Evolutionary conservation across 1,140 invertebrate species (phyloP).

Genomic region (Belonocnema kinseyi): DNA sequence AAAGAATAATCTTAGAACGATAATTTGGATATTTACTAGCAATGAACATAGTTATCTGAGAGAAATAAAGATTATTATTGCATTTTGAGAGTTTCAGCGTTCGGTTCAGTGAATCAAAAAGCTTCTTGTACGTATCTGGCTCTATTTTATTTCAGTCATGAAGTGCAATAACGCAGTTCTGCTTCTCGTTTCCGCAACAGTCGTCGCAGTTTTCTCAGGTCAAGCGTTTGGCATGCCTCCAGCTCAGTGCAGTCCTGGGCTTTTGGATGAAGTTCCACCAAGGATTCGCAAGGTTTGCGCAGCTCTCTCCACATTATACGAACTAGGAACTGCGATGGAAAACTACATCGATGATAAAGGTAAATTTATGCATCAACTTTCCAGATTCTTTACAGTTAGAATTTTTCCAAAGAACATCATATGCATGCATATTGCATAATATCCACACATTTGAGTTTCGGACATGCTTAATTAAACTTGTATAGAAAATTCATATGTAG

Average conservation of each 20-base stretch:
- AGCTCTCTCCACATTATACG: slow-evolving; percentile 75
- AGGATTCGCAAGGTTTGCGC: slow-evolving; percentile 77
- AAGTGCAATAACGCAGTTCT: slow-evolving; percentile 60
- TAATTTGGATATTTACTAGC: too few relatives aligned
- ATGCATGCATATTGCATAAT: background rate
- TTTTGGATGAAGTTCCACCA: slow-evolving; percentile 76
- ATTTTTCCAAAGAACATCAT: slow-evolving; percentile 21
- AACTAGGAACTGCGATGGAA: slow-evolving; percentile 75
- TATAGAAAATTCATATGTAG: too few relatives aligned
- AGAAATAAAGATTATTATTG: too few relatives aligned
- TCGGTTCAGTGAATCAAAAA: background rate
- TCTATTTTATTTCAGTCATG: slow-evolving; percentile 54
- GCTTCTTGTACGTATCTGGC: slow-evolving; percentile 6
- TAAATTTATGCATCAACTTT: slow-evolving; percentile 43
- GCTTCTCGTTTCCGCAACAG: slow-evolving; percentile 53
- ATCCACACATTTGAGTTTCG: background rate
- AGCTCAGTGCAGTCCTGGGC: slow-evolving; percentile 75
- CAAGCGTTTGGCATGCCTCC: slow-evolving; percentile 67
- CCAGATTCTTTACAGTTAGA: background rate
- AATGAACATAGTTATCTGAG: too few relatives aligned
- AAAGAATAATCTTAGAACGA: too few relatives aligned
- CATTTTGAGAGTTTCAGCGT: background rate
- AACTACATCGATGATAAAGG: slow-evolving; percentile 76
- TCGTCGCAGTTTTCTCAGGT: slow-evolving; percentile 56
- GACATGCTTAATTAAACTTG: background rate